phyloP scores from a whole-genome alignment of 2,113 vertebrate species.

The Rattus norvegicus region DNA sequence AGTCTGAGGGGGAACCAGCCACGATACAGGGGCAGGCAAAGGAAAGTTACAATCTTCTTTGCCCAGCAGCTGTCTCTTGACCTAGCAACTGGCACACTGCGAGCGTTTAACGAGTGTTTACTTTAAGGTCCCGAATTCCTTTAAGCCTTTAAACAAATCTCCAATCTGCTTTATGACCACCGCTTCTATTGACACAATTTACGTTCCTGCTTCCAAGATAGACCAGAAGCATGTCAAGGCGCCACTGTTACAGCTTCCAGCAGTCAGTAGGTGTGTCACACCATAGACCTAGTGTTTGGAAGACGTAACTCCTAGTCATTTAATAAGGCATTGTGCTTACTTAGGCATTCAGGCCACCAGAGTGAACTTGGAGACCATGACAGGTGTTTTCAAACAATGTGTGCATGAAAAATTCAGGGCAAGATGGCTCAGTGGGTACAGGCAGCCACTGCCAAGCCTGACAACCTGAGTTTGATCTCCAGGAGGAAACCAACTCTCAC shows the following conservation, averaged over 20 bases:
- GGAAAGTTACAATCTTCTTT: slow-evolving; percentile 47
- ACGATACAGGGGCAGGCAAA: neutral
- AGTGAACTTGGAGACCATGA: neutral
- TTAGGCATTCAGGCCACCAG: neutral
- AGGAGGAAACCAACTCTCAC: neutral
- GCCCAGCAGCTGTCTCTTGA: slow-evolving; percentile 32
- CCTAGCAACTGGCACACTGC: neutral
- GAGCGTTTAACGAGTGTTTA: slow-evolving; percentile 49
- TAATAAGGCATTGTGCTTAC: neutral
- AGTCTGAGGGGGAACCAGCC: neutral
- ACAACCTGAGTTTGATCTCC: neutral
- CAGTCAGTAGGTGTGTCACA: neutral
- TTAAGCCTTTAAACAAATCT: slow-evolving; percentile 50
- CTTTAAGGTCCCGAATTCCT: slow-evolving; percentile 52
- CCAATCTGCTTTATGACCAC: slow-evolving; percentile 21
- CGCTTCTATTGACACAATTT: neutral
- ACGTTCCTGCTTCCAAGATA: neutral
- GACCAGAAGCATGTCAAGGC: neutral
- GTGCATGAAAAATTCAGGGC: neutral
- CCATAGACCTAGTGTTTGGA: neutral
- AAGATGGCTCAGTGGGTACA: neutral
- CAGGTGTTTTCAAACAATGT: neutral
- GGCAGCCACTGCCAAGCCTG: neutral
- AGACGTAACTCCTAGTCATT: neutral
- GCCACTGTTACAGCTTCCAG: rapidly evolving